These are phyloP conservation scores for Euleptes europaea DNA, from an alignment of 2,113 vertebrate species.

Conservation along the genomic window DNA sequence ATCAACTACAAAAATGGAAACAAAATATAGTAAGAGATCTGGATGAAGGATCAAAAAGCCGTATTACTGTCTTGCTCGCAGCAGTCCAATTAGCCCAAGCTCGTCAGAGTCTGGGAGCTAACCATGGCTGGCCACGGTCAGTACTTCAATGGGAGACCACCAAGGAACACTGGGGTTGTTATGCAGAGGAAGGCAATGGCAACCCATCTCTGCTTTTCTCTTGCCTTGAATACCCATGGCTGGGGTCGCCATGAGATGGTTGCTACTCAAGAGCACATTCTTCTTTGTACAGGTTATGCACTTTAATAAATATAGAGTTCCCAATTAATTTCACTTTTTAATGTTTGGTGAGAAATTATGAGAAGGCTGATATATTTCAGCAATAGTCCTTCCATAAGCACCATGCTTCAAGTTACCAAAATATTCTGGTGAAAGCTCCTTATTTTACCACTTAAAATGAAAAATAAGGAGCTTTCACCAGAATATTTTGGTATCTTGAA, in stretches of 20 bases:
- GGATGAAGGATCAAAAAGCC: not conserved
- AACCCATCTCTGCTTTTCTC: no score
- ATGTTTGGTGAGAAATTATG: not conserved
- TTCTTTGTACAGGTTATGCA: not conserved
- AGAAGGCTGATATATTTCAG: not conserved
- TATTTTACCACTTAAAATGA: not conserved
- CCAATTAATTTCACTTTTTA: not conserved
- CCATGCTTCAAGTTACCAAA: not conserved
- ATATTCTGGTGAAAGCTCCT: not conserved
- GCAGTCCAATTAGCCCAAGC: no score
- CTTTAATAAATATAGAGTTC: not conserved
- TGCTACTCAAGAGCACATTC: no score
- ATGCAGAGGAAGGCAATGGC: no score
- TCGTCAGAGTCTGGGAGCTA: no score
- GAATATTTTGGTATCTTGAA: not conserved
- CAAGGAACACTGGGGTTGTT: no score
- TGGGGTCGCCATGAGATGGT: no score
- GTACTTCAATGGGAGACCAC: no score
- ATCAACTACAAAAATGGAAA: not conserved
- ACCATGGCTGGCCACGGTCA: no score
- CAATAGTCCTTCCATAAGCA: not conserved
- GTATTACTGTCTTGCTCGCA: not conserved
- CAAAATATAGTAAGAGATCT: not conserved
- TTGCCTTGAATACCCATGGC: no score
- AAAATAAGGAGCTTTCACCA: not conserved